Percentiles rank a stretch among this genome's conserved stretches.
phyloP scores from a whole-genome alignment of 92 coral and sea anemone species.

The Meandrina meandrites region DNA sequence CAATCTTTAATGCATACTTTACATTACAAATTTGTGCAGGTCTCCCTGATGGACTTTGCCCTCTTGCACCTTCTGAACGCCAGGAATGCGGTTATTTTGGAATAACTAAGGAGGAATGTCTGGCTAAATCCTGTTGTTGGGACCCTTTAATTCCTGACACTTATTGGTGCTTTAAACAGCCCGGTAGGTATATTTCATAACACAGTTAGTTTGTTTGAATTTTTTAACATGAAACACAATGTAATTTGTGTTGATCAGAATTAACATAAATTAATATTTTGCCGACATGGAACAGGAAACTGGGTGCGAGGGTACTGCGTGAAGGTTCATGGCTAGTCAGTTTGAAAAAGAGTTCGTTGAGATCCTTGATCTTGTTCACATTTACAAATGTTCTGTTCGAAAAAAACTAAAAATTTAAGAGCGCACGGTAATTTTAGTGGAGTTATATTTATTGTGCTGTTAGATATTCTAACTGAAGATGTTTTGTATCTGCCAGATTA shows the following conservation, averaged over 20 bases:
- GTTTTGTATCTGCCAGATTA: neutral
- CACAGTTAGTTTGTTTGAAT: neutral
- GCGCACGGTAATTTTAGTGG: neutral
- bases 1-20: no score
- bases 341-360: no score
- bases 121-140: conserved; percentile 50
- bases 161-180: conserved; percentile 59
- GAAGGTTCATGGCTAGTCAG: no score
- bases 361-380: no score
- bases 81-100: conserved; percentile 53
- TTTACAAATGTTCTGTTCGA: neutral
- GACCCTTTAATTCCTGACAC: conserved; percentile 50
- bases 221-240: neutral
- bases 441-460: neutral
- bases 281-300: no score
- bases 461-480: neutral
- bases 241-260: no score
- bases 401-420: no score
- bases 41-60: conserved; percentile 59
- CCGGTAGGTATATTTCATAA: conserved; percentile 29
- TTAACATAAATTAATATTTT: no score
- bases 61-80: conserved; percentile 66
- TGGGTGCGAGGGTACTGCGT: no score
- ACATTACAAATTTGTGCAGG: neutral
- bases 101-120: conserved; percentile 28